Evolutionary conservation across 1,140 invertebrate genomes (phyloP), one percentile per base, ranked within the genome.

Genomic region (Drosophila quadrilineata): DNA sequence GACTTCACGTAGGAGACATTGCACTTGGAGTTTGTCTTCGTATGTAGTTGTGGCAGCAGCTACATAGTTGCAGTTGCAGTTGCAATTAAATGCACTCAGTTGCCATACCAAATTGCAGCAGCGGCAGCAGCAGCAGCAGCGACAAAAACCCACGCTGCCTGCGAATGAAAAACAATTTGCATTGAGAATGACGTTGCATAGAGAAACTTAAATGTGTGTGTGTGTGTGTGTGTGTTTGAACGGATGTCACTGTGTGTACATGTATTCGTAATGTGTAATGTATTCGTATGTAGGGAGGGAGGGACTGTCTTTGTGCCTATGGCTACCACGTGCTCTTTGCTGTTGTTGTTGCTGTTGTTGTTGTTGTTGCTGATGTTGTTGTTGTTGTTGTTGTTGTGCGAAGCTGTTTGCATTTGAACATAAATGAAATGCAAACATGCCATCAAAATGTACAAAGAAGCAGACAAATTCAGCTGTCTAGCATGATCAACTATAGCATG

Each of bases 21-120:
- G 74, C 70, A 79, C 75, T 77, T 80, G 75, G 46, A 54, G 41
- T 35, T n/a, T 31, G 29, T 4, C 12, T 9, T 48, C 41, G 43
- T 12, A 56, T n/a, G 48, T 22, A 40, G 59, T 12, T 9, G 41
- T 14, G 33, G 26, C 21, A 6, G 36, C 17, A 10, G n/a, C 24
- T 24, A 21, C 19, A 14, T 45, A 59, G 49, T 28, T 45, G 56
- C 46, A 26, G 26, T 43, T 62, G 59, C 77, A 35, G 14, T 45
- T 68, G 69, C 73, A 84, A 85, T 84, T 84, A 82, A 82, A 84
- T 76, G 45, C 77, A 84, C 33, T 82, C 77, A 65, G 80, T 70
- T 66, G 67, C 31, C 57, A 43, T 54, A 53, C 43, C 50, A 75
- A 77, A 77, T 64, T 69, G 64, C 45, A 36, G 58, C 53, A 56